phyloP scores from a whole-genome alignment of 2,113 vertebrate species.

The Phaethornis superciliosus region DNA sequence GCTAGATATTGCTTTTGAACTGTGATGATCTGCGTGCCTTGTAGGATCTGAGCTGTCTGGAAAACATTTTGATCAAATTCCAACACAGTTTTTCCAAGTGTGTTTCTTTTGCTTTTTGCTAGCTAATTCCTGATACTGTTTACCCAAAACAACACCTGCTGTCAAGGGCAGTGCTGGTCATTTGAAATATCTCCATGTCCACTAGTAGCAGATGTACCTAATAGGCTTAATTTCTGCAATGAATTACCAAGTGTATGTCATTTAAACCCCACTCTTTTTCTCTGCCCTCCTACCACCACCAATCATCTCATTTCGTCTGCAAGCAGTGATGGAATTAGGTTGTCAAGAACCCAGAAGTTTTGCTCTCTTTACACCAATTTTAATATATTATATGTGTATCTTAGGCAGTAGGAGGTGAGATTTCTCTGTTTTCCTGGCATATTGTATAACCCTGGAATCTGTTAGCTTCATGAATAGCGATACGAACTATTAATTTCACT shows the following conservation, averaged over 20 bases:
- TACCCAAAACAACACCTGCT: slow-evolving; percentile 33
- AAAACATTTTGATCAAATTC: slow-evolving; percentile 30
- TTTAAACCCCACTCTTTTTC: neutral
- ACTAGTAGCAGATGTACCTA: neutral
- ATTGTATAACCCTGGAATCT: neutral
- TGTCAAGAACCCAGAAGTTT: neutral
- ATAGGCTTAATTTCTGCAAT: slow-evolving; percentile 17
- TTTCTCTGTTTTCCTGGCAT: slow-evolving; percentile 6
- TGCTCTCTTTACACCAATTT: slow-evolving; percentile 14
- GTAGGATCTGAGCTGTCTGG: neutral
- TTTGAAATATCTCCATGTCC: neutral
- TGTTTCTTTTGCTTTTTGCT: slow-evolving; percentile 46
- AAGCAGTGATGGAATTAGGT: slow-evolving; percentile 8
- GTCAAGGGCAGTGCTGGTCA: neutral
- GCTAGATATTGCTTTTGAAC: neutral
- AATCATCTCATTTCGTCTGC: slow-evolving; percentile 14
- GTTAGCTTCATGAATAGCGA: neutral
- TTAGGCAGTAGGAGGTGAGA: neutral
- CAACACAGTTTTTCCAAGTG: neutral
- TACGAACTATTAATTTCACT: neutral
- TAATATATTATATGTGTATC: neutral
- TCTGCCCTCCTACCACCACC: neutral
- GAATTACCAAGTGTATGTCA: neutral
- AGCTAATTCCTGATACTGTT: slow-evolving; percentile 36
- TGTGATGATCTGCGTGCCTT: neutral